phyloP scores from a whole-genome alignment of 1,140 invertebrate species.

The Caenorhabditis latens region DNA sequence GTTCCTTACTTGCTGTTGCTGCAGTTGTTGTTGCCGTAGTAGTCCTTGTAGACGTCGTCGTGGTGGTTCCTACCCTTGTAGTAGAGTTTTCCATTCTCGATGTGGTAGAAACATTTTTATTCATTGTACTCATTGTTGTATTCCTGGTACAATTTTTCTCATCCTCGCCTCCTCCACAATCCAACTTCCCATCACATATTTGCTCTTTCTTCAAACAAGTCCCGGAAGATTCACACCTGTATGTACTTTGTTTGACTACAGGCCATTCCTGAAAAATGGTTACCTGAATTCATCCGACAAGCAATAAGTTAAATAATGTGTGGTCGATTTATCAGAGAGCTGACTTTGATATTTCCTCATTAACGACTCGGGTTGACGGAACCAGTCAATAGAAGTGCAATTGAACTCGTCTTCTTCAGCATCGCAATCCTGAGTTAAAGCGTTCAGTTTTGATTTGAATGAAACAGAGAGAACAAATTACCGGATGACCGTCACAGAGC shows the following conservation, averaged over 20 bases:
- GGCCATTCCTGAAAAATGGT: not conserved
- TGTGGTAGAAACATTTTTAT: not conserved
- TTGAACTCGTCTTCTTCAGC: slow-evolving; percentile 43
- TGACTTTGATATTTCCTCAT: slow-evolving; percentile 42
- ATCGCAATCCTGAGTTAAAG: slow-evolving; percentile 29
- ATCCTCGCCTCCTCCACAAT: not conserved
- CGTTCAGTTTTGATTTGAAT: not conserved
- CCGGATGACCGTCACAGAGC: slow-evolving; percentile 48
- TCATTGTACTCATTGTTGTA: not conserved
- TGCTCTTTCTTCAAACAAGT: not conserved
- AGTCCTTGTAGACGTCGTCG: not conserved
- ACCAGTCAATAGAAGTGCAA: slow-evolving; percentile 25
- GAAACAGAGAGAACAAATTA: not conserved
- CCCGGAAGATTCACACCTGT: slow-evolving; percentile 13
- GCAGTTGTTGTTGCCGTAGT: not conserved
- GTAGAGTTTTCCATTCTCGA: not conserved
- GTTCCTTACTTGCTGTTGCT: no score
- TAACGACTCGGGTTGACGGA: slow-evolving; percentile 2
- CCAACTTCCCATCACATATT: slow-evolving; percentile 1
- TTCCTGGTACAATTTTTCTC: not conserved
- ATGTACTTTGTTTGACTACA: not conserved
- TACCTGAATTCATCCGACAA: not conserved
- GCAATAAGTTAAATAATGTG: not conserved
- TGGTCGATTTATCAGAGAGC: not conserved
- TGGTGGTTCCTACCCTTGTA: not conserved